Evolutionary conservation across 2,888 invertebrate genomes (phyloP), one percentile per base, ranked within the genome.

Genomic region (Ischnura elegans): DNA sequence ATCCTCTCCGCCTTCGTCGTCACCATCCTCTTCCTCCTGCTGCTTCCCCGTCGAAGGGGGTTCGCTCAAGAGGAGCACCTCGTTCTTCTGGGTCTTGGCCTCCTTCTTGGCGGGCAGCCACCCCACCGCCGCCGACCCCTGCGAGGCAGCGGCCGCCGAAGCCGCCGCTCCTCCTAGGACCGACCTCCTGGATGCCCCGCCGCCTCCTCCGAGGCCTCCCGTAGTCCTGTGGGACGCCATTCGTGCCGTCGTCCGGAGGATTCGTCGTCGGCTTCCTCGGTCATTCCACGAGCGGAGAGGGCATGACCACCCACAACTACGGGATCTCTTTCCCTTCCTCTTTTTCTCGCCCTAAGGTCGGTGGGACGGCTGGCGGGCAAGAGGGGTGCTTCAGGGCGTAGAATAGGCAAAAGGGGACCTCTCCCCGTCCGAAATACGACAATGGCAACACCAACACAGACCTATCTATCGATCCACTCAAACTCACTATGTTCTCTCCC

Each of bases 51-150:
- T 61, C 51, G 90, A 66, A 0, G 90, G 90, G n/a, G 55, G 61
- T 21, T 61, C 61, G 94, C 95, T 94, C 61, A 95, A 95, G 61
- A 95, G 95, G 13, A 95, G 95, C 93, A 95, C 93, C n/a, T 95
- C 95, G 94, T 96, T 96, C 94, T 95, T 95, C 94, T 96, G 95
- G 3, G 96, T 96, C 93, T 96, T 96, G 0, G 94, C 95, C 19
- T 95, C 94, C 94, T 96, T 96, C 86, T 95, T 95, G 86, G 95
- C 94, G 6, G 94, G 90, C 42, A 90, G n/a, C 90, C 90, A 90
- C 42, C 61, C 90, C 16, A 90, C n/a, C 42, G 87, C 87, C n/a
- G 61, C 90, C n/a, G 43, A 55, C 85, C 87, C 87, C 93, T 43
- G 45, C 61, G 93, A 94, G 93, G 93, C 87, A 61, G 93, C 61